phyloP scores from a whole-genome alignment of 2,888 invertebrate genomes.

The Leptinotarsa rubiginosa region DNA sequence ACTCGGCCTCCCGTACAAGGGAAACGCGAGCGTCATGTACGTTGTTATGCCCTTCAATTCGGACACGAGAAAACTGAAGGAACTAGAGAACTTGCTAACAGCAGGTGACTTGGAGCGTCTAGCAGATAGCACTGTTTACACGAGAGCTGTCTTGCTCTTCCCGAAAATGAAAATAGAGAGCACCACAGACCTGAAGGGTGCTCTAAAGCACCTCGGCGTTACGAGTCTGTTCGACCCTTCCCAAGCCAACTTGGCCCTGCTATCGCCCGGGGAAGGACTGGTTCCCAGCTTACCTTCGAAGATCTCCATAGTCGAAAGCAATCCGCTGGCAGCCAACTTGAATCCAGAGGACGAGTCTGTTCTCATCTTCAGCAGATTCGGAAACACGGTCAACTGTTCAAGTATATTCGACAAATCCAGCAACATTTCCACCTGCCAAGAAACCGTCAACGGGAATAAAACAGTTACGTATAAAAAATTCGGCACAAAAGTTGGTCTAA shows the following conservation, averaged over 20 bases:
- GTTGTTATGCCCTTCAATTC: slow-evolving; percentile 73
- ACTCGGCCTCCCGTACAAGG: slow-evolving; percentile 79
- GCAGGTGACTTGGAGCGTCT: slow-evolving; percentile 68
- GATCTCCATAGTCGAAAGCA: slow-evolving; percentile 19
- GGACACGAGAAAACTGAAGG: slow-evolving; percentile 65
- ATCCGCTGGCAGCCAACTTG: slow-evolving; percentile 28
- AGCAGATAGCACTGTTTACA: slow-evolving; percentile 66
- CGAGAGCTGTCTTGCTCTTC: slow-evolving; percentile 71
- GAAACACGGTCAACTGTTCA: slow-evolving; percentile 53
- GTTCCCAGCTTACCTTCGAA: slow-evolving; percentile 7
- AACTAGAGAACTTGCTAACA: slow-evolving; percentile 68
- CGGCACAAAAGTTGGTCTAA: slow-evolving; percentile 59
- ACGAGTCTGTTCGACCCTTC: slow-evolving; percentile 72
- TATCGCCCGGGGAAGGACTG: slow-evolving; percentile 67
- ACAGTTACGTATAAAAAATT: slow-evolving; percentile 58
- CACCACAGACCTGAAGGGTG: slow-evolving; percentile 69
- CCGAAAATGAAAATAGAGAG: slow-evolving; percentile 81
- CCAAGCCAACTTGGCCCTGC: slow-evolving; percentile 76
- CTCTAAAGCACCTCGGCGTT: slow-evolving; percentile 73
- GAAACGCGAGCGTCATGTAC: slow-evolving; percentile 74
- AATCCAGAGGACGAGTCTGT: slow-evolving; percentile 40
- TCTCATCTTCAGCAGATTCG: slow-evolving; percentile 54
- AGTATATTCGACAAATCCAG: slow-evolving; percentile 54
- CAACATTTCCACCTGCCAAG: slow-evolving; percentile 51
- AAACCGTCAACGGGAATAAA: slow-evolving; percentile 41